Evolutionary conservation across 2,888 invertebrate genomes (phyloP).

Genomic region (Eilema sororculum): DNA sequence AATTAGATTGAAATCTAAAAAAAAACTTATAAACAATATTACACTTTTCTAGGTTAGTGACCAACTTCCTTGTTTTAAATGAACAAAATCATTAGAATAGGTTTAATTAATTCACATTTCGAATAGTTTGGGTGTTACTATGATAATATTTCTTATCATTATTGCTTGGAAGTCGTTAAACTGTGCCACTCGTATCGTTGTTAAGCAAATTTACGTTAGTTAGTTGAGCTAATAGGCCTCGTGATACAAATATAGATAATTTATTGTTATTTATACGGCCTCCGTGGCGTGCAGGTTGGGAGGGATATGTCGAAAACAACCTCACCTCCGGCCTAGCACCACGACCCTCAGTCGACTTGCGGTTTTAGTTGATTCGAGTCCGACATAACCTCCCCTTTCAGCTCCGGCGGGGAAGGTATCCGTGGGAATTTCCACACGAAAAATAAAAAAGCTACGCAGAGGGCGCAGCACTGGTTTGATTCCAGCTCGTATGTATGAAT

Average conservation of each 20-base stretch:
- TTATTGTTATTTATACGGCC: neutral
- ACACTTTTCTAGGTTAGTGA: slow-evolving; percentile 22
- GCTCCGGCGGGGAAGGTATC: too few species aligned
- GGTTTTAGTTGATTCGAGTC: too few species aligned
- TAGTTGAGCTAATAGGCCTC: neutral
- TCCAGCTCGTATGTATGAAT: too few species aligned
- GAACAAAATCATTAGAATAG: slow-evolving; percentile 24
- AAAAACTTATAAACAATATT: neutral
- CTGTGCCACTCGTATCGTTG: slow-evolving; percentile 40
- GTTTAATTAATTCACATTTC: slow-evolving; percentile 37
- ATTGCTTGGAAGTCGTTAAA: slow-evolving; percentile 47
- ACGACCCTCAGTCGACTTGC: too few species aligned
- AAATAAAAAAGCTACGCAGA: too few species aligned
- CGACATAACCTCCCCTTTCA: too few species aligned
- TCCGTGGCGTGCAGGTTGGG: too few species aligned
- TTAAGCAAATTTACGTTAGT: slow-evolving; percentile 35
- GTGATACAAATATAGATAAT: neutral
- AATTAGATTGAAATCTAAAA: slow-evolving; percentile 9
- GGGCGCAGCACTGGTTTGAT: too few species aligned
- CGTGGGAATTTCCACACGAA: too few species aligned
- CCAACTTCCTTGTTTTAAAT: slow-evolving; percentile 14
- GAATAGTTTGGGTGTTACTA: slow-evolving; percentile 39
- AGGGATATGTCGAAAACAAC: too few species aligned
- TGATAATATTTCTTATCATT: slow-evolving; percentile 44
- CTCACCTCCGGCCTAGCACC: too few species aligned